Evolutionary conservation across 2,888 invertebrate genomes (phyloP), one percentile per base, ranked within the genome.

Genomic region (Lepidochitona cinerea): DNA sequence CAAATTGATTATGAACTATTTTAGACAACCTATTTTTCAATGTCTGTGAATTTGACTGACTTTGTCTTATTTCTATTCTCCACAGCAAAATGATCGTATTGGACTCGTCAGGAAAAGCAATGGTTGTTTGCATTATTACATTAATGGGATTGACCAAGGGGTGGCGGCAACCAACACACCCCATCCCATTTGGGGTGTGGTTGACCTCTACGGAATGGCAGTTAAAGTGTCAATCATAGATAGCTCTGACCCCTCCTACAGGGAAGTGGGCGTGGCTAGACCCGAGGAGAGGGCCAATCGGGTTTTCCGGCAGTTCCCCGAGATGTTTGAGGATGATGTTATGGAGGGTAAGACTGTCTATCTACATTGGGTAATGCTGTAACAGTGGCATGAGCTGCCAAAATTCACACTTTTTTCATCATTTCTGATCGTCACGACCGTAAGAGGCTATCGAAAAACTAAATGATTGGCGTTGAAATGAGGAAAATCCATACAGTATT

Each of bases 61-160:
- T 12, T 41, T 54, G 7, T 23, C 7, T n/a, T 23, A 54, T 12
- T 23, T n/a, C 26, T 5, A 35, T 14, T 71, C 23, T 69, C 70
- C 76, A 26, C 83, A 95, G 94, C 95, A 96, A 91, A 97, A 97
- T 0, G 97, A 98, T 90, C 93, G 96, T 0, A 96, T 98, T 14
- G 97, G 97, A 7, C 95, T 98, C 94, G 95, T 97, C 93, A 93
- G 96, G 65, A 95, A 95, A 89, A 92, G 93, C 1, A 95, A 94
- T 87, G 96, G 96, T 0, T 95, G 95, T 88, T 93, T 98, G 49
- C 97, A 97, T 89, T 98, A 96, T 90, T 96, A 95, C 88, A 97
- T 98, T 81, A 98, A 98, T 85, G 97, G 97, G 0, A 83, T 88
- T 52, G 90, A 90, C 80, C 97, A 98, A 90, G 97, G 98, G 0